Conservation (phyloP, 2,113 vertebrate species). For the Hipposideros armiger region DNA sequence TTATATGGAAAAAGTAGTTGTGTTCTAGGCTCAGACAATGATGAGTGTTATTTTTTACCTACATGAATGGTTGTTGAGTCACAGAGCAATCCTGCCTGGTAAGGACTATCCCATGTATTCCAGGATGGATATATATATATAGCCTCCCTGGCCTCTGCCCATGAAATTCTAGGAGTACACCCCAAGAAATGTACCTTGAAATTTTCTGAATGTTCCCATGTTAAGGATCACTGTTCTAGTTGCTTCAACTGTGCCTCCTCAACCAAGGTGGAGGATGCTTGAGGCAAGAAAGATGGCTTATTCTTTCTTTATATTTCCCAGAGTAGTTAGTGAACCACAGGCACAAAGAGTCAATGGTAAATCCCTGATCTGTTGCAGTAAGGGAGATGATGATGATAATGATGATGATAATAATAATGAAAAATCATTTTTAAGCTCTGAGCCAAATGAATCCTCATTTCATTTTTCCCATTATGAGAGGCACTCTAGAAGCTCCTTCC, state of each 20-base stretch:
- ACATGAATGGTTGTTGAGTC: neutral
- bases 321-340: neutral
- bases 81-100: neutral
- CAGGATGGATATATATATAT: neutral
- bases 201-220: neutral
- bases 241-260: neutral
- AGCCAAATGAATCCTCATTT: constrained; percentile 37
- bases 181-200: neutral
- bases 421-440: neutral
- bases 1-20: neutral
- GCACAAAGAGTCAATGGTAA: neutral
- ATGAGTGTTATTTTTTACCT: neutral
- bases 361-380: neutral
- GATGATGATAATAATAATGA: neutral
- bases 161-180: neutral
- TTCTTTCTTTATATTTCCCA: neutral
- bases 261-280: neutral
- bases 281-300: neutral
- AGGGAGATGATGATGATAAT: neutral
- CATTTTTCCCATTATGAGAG: neutral
- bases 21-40: neutral
- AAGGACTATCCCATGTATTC: neutral
- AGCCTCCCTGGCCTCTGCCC: neutral
- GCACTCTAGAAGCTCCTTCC: neutral
- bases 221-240: neutral